Base-by-base conservation (phyloP, 2,888 invertebrate genomes). In the Acleris laterana region DNA sequence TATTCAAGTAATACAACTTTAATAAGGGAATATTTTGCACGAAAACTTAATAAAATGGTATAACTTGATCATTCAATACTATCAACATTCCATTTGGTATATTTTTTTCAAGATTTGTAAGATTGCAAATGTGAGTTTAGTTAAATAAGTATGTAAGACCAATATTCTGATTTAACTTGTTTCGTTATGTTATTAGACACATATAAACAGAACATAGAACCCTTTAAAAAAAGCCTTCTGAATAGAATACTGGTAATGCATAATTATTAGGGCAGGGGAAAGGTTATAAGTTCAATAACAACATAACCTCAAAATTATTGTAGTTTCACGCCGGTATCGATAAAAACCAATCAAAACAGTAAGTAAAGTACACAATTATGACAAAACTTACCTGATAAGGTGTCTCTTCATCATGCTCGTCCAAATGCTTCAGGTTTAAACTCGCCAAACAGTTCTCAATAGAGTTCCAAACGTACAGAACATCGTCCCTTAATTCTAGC, bases 381-480 rank as follows among this genome's bases (percentile, higher is more conserved):
- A 20, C 49, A 65, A 68, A 79, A 48, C 63, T 77, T 80, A 95
- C 95, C 94, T 95, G 95, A 79, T 95, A 94, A 28, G 91, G 85
- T 51, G 94, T 89, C 63, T 93, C 91, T 63, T 94, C 93, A 38
- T 82, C 85, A 71, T 88, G 79, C 77, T 88, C 88, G 79, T 94
- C 84, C 77, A 93, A 75, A 80, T 89, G 81, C 80, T 88, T 92
- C 70, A 95, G 73, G 81, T 95, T 95, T 70, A 96, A 84, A 68
- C 94, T 93, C 74, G 95, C 87, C 69, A 96, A 90, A 82, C 95
- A 95, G 78, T 93, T 94, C 80, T 95, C 95, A 64, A 92, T 85
- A 1, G 93, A 90, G 78, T 95, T 94, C 96, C 96, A 96, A 73
- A 94, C 92, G 77, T 94, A 96, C 63, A 96, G 85, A 73, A 95